Evolutionary conservation across 1,140 invertebrate species (phyloP), one percentile per base, ranked within the genome.

Genomic region (Drosophila bocqueti): DNA sequence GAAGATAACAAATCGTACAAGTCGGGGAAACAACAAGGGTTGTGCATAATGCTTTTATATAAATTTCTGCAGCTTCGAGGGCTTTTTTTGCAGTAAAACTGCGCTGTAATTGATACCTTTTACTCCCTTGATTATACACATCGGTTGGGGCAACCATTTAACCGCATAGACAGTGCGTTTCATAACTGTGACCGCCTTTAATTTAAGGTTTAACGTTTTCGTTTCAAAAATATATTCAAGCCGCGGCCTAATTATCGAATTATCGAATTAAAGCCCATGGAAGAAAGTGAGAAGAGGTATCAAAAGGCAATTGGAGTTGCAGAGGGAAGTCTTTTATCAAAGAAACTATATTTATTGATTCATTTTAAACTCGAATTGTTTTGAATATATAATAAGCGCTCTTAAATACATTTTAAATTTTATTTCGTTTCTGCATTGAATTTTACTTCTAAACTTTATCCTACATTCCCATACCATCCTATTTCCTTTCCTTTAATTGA

Each of bases 141-240:
- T 69, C 31, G 50, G 62, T 21, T 26, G 47, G 16, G 47, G 62
- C 40, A 68, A 67, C 63, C 46, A 21, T 52, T 45, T 45, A 43
- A 67, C 63, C 46, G 47, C 67, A 69, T 67, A 69, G 38, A 45
- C 67, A 69, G 67, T 71, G 64, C 49, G 67, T 71, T 71, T 71
- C 64, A 69, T 71, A 69, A 69, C 46, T 43, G n/a, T 36, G n/a
- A 31, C n/a, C 18, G 18, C n/a, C 26, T 18, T 62, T 40, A 21
- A 11, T 61, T 61, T 21, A 21, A 13, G 31, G n/a, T 8, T 49
- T 57, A 7, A n/a, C 15, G 21, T 57, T 26, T 40, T 57, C 10
- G 4, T 40, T 42, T 18, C 16, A 13, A 24, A 67, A 67, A 38
- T 66, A 47, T 24, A 18, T 40, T 10, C 24, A 31, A 26, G 38